A percentile compares a stretch with the other conserved stretches of the same genome.
phyloP scores from a whole-genome alignment of 2,113 vertebrate species.

The Halcyon senegalensis region DNA sequence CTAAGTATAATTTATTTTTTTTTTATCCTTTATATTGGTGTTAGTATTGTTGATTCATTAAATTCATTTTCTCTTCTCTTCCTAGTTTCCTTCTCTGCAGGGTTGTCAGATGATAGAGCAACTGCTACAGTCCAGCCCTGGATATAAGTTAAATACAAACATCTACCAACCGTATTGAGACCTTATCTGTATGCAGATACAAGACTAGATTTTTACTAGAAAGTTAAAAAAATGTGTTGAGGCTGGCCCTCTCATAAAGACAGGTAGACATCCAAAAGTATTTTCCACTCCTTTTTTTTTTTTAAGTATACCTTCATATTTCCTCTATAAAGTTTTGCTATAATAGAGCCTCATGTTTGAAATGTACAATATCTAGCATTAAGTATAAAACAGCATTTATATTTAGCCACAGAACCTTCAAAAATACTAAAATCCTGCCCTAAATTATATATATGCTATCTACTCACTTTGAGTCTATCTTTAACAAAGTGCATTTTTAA shows the following conservation, averaged over 20 bases:
- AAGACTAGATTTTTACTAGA: not conserved
- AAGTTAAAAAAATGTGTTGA: constrained; percentile 18
- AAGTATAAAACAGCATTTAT: not conserved
- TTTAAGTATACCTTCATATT: not conserved
- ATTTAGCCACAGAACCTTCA: not conserved
- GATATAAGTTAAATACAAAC: not conserved
- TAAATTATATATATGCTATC: not conserved
- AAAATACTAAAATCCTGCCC: not conserved
- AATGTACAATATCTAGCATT: not conserved
- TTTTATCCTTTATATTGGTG: not conserved
- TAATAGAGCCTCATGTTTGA: not conserved
- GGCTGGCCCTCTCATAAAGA: constrained; percentile 7
- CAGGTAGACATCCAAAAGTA: not conserved
- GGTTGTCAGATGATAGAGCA: not conserved
- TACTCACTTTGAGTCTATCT: not conserved
- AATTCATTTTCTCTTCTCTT: not conserved
- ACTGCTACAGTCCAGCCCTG: not conserved
- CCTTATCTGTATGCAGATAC: not conserved
- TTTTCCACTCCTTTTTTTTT: not conserved
- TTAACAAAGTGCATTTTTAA: not conserved
- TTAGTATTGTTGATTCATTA: not conserved
- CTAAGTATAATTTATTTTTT: not conserved
- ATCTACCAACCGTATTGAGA: not conserved
- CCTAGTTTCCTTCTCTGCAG: not conserved
- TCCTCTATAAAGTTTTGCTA: not conserved